Evolutionary conservation across 1,140 invertebrate species (phyloP), one percentile per base, ranked within the genome.

Genomic region (Pseudomyrmex cubaensis): DNA sequence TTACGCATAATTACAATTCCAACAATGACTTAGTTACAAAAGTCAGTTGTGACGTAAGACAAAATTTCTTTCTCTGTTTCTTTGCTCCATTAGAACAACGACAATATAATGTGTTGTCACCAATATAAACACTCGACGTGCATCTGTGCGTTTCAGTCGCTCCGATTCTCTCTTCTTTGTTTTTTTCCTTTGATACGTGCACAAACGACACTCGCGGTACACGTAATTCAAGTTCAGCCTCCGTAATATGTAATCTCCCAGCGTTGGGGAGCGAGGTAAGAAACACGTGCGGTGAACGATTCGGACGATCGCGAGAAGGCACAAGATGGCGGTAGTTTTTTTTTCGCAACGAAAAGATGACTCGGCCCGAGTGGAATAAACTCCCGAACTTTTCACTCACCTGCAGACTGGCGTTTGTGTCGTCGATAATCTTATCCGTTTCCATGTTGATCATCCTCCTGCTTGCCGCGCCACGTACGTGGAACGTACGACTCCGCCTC

Each of bases 341-440:
- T 73, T 44, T 35, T 54, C 84, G 52, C 70, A 57, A 83, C 46
- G 80, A 86, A 84, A 88, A 82, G 75, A 80, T 74, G 67, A 80
- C 78, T 82, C 48, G 64, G 57, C 50, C 57, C 57, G 72, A 46
- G 54, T 80, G 63, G n/a, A 22, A 17, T 46, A 5, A 12, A 12
- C 54, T 1, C 17, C 10, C 10, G 44, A 22, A 75, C 22, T 66
- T 73, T 44, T 52, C 9, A 70, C 62, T 86, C 92, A 96, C 96
- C 95, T 96, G 95, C 85, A 94, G 93, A 93, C 95, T 95, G 77
- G 94, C 94, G 89, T 95, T 95, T 85, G 95, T 93, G 91, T 96
- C 95, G 91, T 96, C 95, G 91, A 95, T 95, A 82, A 95, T 94
- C 93, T 96, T 96, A 93, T 96, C 96, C 88, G 95, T 96, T 95